Base-by-base conservation (phyloP, 2,113 vertebrate genomes). In the Barnardius zonarius region DNA sequence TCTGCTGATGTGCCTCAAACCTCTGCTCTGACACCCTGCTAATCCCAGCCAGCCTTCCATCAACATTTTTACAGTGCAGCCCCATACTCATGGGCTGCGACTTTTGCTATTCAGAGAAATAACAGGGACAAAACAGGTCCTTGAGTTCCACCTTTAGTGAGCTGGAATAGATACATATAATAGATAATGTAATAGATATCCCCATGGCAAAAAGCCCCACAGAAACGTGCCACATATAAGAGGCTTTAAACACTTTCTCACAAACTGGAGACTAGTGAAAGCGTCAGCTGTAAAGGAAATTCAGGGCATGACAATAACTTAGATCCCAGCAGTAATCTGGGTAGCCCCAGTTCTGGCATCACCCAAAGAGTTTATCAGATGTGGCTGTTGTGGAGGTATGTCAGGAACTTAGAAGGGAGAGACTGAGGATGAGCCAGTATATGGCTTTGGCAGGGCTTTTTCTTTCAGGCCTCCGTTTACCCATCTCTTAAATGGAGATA, bases 1-100 rank as follows among this genome's bases (percentile, higher is more conserved):
- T 96, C 94, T 94, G 93, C 96, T 96, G 96, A 96, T 93, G 80
- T 79, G 86, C 79, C 77, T 97, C 85, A 93, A 91, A 92, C 69
- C 73, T 46, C 66, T 80, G 82, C 57, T 79, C 57, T 90, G 88
- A 88, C 52, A 44, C 93, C 18, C 57, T 43, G 82, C 69, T 94
- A 95, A 90, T 96, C 93, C 87, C 54, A 93, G 27, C n/a, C 80
- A 74, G 80, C 39, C 73, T 96, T 93, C 67, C 77, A 75, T 83
- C 89, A 77, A 92, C 54, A 31, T 66, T 95, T 95, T 95, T 83
- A 74, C 25, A 33, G 11, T 9, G n/a, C 68, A 86, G 55, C 33
- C 23, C 20, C 17, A 33, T 10, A 23, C 43, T 33, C 44, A 64
- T 75, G 62, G 69, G 43, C 66, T 89, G 52, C 30, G 92, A 68